A percentile compares a stretch with the other conserved stretches of the same genome.
Evolutionary conservation across 2,113 vertebrate species (phyloP).

Genomic region (Micromys minutus): DNA sequence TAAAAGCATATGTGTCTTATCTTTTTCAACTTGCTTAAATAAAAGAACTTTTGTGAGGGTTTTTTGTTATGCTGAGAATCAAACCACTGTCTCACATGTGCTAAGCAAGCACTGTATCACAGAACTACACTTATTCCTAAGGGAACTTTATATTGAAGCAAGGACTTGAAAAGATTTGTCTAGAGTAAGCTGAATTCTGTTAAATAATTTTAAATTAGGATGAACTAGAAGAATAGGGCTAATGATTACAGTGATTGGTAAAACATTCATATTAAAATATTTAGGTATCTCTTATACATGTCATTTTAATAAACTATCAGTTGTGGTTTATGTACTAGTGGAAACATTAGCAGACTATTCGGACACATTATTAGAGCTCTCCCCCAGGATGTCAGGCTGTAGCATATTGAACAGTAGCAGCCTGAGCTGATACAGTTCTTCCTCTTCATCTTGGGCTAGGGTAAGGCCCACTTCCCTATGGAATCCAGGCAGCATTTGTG

Average conservation of each 20-base stretch:
- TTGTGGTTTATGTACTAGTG: slow-evolving; percentile 35
- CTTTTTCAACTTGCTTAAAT: slow-evolving; percentile 65
- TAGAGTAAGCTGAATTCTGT: slow-evolving; percentile 42
- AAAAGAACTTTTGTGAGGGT: slow-evolving; percentile 34
- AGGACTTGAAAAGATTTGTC: slow-evolving; percentile 43
- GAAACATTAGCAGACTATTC: slow-evolving; percentile 9
- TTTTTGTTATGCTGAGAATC: background rate
- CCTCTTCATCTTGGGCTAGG: background rate
- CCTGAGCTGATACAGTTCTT: background rate
- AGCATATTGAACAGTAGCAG: background rate
- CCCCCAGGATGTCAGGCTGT: background rate
- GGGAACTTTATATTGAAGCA: slow-evolving; percentile 63
- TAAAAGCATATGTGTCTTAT: slow-evolving; percentile 21
- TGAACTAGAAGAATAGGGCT: slow-evolving; percentile 35
- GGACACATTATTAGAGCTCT: background rate
- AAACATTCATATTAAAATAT: slow-evolving; percentile 29
- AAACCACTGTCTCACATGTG: background rate
- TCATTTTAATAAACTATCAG: slow-evolving; percentile 51
- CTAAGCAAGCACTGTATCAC: background rate
- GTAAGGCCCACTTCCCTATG: background rate
- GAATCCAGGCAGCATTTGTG: slow-evolving; percentile 41
- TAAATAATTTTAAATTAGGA: slow-evolving; percentile 57
- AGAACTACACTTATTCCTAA: background rate
- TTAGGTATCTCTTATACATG: slow-evolving; percentile 34
- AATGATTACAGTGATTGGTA: slow-evolving; percentile 20